Conservation (phyloP, 2,797 vertebrate species). For the Schizothorax lantsangensis region DNA sequence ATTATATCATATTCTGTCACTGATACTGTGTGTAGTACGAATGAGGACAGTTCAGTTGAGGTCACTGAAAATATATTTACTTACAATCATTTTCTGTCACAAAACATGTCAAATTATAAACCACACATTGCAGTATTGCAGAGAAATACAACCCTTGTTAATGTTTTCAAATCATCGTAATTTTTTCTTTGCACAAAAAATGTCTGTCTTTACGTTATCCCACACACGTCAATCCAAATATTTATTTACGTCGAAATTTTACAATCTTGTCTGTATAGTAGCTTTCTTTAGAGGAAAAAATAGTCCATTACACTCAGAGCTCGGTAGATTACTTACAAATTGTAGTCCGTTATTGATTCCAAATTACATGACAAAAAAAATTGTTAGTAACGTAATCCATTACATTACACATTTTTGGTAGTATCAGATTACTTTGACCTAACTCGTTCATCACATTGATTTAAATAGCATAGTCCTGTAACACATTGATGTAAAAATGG, state of each 20-base stretch:
- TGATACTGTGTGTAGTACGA: not conserved
- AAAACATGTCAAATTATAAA: not conserved
- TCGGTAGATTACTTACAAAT: no score
- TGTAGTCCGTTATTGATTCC: no score
- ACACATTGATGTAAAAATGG: no score
- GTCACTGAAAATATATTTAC: not conserved
- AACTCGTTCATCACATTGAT: no score
- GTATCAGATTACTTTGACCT: no score
- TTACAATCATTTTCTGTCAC: not conserved
- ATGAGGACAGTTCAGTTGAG: not conserved
- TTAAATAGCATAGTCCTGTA: no score
- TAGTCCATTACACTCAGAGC: not conserved
- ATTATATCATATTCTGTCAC: constrained; percentile 14
- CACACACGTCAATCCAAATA: not conserved
- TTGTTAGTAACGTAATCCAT: no score
- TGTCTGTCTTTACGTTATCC: not conserved
- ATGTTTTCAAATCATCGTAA: not conserved
- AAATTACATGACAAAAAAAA: no score
- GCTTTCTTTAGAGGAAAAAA: not conserved
- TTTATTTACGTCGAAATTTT: not conserved
- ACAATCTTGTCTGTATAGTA: not conserved
- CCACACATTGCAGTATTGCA: not conserved
- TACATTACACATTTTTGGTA: no score
- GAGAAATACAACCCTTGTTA: not conserved
- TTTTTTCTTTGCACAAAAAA: not conserved